Percentiles rank a stretch among this genome's conserved stretches.
phyloP scores from a whole-genome alignment of 2,888 invertebrate species.

The Dolichopus griseipennis region DNA sequence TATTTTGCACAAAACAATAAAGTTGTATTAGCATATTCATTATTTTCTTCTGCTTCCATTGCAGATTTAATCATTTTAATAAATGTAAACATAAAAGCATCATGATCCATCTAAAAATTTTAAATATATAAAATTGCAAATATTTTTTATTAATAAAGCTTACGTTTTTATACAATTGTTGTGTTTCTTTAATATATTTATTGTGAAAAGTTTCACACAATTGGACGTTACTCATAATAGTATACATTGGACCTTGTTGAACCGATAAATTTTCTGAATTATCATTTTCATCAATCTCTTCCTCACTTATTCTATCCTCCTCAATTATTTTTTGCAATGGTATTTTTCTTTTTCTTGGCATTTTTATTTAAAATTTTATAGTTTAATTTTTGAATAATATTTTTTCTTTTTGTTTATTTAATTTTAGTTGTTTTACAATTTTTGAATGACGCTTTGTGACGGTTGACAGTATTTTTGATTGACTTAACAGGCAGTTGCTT shows the following conservation, averaged over 20 bases:
- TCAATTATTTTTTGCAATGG: slow-evolving; percentile 20
- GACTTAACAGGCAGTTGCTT: neutral
- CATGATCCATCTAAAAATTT: slow-evolving; percentile 46
- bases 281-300: slow-evolving; percentile 13
- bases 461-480: neutral
- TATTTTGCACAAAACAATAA: slow-evolving; percentile 65
- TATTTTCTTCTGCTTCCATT: slow-evolving; percentile 57
- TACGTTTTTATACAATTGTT: slow-evolving; percentile 55
- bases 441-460: slow-evolving; percentile 3
- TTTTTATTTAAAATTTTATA: slow-evolving; percentile 20
- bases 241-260: slow-evolving; percentile 33
- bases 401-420: too few species aligned
- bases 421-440: neutral
- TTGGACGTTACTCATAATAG: slow-evolving; percentile 56
- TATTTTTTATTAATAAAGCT: slow-evolving; percentile 21
- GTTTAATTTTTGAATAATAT: too few species aligned
- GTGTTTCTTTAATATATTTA: slow-evolving; percentile 53
- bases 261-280: slow-evolving; percentile 20
- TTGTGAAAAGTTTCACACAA: slow-evolving; percentile 56
- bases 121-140: neutral
- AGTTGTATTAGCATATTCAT: slow-evolving; percentile 58
- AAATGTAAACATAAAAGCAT: slow-evolving; percentile 55
- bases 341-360: slow-evolving; percentile 31
- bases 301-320: slow-evolving; percentile 31
- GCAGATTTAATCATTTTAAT: slow-evolving; percentile 54